Percentiles rank a stretch among this genome's conserved stretches.
phyloP scores from a whole-genome alignment of 2,797 vertebrate genomes.

The Chaenodraco wilsoni region DNA sequence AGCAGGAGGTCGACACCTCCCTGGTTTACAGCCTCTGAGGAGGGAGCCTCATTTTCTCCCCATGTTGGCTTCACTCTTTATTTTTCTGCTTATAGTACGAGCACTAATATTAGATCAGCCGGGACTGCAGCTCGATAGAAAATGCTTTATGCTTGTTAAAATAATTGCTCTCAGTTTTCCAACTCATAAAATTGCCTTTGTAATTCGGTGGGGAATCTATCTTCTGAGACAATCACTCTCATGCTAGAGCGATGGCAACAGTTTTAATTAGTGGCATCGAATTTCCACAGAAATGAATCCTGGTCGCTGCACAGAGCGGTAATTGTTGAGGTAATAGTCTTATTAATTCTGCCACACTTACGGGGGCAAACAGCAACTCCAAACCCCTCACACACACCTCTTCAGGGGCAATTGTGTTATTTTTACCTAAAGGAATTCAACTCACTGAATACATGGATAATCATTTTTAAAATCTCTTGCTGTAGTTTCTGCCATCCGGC shows the following conservation, averaged over 20 bases:
- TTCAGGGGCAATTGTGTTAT: conserved; percentile 87
- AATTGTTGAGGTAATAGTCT: conserved; percentile 95
- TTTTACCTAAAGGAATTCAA: conserved; percentile 89
- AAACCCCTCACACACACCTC: conserved; percentile 64
- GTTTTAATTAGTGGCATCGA: conserved; percentile 85
- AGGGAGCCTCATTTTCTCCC: conserved; percentile 69
- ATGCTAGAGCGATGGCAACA: conserved; percentile 73
- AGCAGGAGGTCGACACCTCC: conserved; percentile 79
- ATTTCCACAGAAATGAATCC: conserved; percentile 86
- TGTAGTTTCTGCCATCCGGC: conserved; percentile 37
- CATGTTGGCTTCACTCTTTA: conserved; percentile 63
- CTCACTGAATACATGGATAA: conserved; percentile 89
- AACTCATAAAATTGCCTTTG: conserved; percentile 83
- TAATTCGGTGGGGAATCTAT: conserved; percentile 79
- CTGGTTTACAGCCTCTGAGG: conserved; percentile 74
- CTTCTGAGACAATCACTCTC: conserved; percentile 81
- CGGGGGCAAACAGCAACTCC: conserved; percentile 88
- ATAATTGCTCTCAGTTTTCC: conserved; percentile 83
- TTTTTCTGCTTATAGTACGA: conserved; percentile 74
- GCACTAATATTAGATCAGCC: conserved; percentile 83
- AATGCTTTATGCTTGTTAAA: conserved; percentile 84
- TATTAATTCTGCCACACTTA: conserved; percentile 94
- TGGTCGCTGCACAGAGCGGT: conserved; percentile 85
- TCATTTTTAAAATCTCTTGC: conserved; percentile 82
- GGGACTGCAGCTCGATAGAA: conserved; percentile 78